phyloP scores from a whole-genome alignment of 2,888 invertebrate species.

The Stenoptilia bipunctidactyla region DNA sequence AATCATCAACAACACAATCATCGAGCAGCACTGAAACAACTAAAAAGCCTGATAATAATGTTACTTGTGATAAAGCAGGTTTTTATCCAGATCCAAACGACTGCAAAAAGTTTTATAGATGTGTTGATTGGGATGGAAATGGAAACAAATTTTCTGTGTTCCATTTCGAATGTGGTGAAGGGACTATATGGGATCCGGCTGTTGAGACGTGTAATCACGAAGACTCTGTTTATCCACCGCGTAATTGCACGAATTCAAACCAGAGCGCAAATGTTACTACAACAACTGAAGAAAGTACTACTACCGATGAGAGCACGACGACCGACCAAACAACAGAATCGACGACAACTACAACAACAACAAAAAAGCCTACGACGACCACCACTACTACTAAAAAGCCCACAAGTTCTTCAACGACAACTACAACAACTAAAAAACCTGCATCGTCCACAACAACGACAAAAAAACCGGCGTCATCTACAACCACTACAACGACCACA shows the following conservation, averaged over 20 bases:
- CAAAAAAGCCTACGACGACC: conserved; percentile 15
- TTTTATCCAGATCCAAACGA: conserved; percentile 72
- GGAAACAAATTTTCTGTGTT: conserved; percentile 72
- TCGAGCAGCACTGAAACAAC: conserved; percentile 31
- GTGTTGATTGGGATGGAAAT: conserved; percentile 72
- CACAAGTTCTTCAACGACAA: conserved; percentile 18
- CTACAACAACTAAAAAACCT: conserved; percentile 17
- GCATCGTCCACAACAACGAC: conserved; percentile 11
- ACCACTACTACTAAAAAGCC: conserved; percentile 14
- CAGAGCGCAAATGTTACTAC: conserved; percentile 25
- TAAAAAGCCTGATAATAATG: conserved; percentile 32
- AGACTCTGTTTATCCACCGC: conserved; percentile 73
- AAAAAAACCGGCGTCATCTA: conserved; percentile 16
- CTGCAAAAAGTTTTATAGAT: conserved; percentile 76
- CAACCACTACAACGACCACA: conserved; percentile 12
- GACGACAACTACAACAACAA: conserved; percentile 17
- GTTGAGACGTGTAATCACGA: conserved; percentile 77
- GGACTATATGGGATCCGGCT: conserved; percentile 80
- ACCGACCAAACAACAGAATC: conserved; percentile 21
- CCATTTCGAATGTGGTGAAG: conserved; percentile 76
- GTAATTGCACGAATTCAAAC: conserved; percentile 46
- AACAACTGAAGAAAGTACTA: conserved; percentile 13
- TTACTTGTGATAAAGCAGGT: conserved; percentile 70
- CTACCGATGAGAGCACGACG: conserved; percentile 15
- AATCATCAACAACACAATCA: conserved; percentile 25